Conservation (phyloP, 2,113 vertebrate genomes). For the Beaufortia kweichowensis region DNA sequence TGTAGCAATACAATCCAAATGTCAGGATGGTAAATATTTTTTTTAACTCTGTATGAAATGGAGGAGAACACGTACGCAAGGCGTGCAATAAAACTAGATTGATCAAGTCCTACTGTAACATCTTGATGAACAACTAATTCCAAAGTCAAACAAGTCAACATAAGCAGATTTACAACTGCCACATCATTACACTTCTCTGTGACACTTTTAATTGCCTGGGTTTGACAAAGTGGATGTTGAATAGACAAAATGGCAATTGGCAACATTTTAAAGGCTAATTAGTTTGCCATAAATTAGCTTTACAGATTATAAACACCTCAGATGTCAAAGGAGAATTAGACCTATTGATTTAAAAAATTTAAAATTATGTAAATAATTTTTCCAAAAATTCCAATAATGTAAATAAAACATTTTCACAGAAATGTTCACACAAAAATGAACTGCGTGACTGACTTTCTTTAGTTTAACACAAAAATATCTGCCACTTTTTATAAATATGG, state of each 20-base stretch:
- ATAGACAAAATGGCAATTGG: background rate
- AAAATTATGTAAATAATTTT: no score
- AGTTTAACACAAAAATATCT: no score
- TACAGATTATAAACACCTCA: no score
- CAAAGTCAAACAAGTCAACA: background rate
- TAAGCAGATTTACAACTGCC: background rate
- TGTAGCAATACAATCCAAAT: conserved; percentile 37
- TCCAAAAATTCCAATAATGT: no score
- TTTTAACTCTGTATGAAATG: background rate
- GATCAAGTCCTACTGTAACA: background rate
- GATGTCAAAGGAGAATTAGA: no score
- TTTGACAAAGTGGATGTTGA: background rate
- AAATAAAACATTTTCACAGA: no score
- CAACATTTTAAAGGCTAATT: background rate
- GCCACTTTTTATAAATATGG: no score
- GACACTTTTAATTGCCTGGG: background rate
- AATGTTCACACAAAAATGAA: no score
- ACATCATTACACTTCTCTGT: background rate
- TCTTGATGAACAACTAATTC: no score
- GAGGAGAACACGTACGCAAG: background rate
- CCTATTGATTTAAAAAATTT: no score
- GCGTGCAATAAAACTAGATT: background rate
- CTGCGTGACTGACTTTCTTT: no score
- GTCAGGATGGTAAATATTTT: conserved; percentile 25
- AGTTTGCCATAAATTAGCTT: no score